phyloP scores from a whole-genome alignment of 2,113 vertebrate species.

The Pseudorhombus dupliciocellatus region DNA sequence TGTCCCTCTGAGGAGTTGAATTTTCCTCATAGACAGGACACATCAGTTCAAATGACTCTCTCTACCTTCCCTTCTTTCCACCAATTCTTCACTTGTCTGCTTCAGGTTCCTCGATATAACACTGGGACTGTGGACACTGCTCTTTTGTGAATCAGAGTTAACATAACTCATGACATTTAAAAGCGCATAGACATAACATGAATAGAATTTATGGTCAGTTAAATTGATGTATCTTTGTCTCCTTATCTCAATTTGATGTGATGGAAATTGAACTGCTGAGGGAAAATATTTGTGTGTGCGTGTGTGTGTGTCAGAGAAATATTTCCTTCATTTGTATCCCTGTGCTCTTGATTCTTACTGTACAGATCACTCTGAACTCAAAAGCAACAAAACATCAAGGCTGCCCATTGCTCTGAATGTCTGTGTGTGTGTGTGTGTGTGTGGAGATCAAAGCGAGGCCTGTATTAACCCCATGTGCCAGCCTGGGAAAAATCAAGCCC shows the following conservation, averaged over 20 bases:
- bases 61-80: conserved; percentile 9
- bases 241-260: background rate
- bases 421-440: conserved; percentile 28
- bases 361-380: conserved; percentile 33
- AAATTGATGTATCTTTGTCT: background rate
- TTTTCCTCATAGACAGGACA: conserved; percentile 50
- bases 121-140: background rate
- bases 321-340: conserved; percentile 18
- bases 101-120: conserved; percentile 5
- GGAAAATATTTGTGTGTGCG: background rate
- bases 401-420: conserved; percentile 44
- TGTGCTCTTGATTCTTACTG: conserved; percentile 19
- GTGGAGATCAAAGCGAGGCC: conserved; percentile 67
- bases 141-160: background rate
- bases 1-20: conserved; percentile 34
- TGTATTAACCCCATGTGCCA: conserved; percentile 79
- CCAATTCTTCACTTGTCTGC: background rate
- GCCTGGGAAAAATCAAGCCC: conserved; percentile 79
- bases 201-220: background rate
- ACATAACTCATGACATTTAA: background rate
- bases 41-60: conserved; percentile 35
- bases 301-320: background rate
- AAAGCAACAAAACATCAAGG: conserved; percentile 53
- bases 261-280: background rate
- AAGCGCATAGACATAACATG: background rate